Percentiles rank a stretch among this genome's conserved stretches.
Evolutionary conservation across 1,140 invertebrate genomes (phyloP).

Genomic region (roundworm (Caenorhabditis elegans)): DNA sequence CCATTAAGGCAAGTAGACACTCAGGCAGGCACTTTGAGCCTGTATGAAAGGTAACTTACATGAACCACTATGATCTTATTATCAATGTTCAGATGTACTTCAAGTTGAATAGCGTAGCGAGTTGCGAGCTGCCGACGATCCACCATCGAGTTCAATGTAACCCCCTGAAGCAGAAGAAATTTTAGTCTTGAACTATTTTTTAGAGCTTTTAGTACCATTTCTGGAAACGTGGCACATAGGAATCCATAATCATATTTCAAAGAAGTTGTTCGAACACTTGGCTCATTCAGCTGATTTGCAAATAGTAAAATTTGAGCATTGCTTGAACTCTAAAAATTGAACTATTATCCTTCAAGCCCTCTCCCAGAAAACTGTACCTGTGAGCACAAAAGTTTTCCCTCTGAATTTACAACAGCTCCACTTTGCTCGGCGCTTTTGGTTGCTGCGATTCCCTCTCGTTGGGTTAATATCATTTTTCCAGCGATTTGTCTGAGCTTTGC

Average conservation of each 20-base stretch:
- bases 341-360: background rate
- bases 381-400: conserved; percentile 44
- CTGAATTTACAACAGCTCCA: conserved; percentile 40
- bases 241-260: conserved; percentile 48
- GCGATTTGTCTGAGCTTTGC: conserved; percentile 36
- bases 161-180: conserved; percentile 35
- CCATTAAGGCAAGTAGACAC: no score
- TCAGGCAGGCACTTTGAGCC: no score
- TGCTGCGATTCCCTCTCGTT: conserved; percentile 48
- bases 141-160: conserved; percentile 50
- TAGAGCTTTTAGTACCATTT: conserved; percentile 39
- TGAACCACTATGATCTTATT: conserved; percentile 45
- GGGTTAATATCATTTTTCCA: conserved; percentile 48
- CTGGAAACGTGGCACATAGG: conserved; percentile 49
- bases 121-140: conserved; percentile 49
- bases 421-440: conserved; percentile 40
- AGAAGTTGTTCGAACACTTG: conserved; percentile 35
- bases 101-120: conserved; percentile 46
- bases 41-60: background rate
- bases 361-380: conserved; percentile 29
- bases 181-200: no score
- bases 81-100: conserved; percentile 46
- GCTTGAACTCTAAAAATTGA: background rate
- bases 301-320: background rate
- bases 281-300: conserved; percentile 31